Percentiles rank a stretch among this genome's conserved stretches.
Evolutionary conservation across 2,797 vertebrate genomes (phyloP).

Genomic region (Oreochromis mossambicus): DNA sequence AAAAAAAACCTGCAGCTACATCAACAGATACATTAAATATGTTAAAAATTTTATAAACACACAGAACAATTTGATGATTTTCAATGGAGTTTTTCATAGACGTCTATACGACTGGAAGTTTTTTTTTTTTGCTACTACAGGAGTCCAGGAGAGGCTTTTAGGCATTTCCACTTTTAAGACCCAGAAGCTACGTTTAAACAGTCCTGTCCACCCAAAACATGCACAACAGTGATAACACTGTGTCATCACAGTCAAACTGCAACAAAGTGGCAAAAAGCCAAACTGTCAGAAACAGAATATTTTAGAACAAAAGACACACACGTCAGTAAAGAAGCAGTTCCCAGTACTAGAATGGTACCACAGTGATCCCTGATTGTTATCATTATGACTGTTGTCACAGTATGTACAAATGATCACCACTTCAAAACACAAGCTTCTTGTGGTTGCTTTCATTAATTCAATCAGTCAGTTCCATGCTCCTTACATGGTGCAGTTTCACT

Average conservation of each 20-base stretch:
- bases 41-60: not conserved
- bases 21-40: not conserved
- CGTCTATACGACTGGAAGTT: not conserved
- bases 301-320: not conserved
- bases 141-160: not conserved
- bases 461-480: not conserved
- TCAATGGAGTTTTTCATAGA: not conserved
- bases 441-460: not conserved
- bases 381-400: not conserved
- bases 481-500: not conserved
- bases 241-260: not conserved
- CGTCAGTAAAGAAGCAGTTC: not conserved
- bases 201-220: not conserved
- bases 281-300: not conserved
- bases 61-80: not conserved
- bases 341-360: not conserved
- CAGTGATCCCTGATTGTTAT: not conserved
- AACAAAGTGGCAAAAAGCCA: not conserved
- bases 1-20: not conserved
- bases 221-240: not conserved
- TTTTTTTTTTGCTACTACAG: not conserved
- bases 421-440: not conserved
- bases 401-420: not conserved
- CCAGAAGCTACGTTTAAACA: not conserved
- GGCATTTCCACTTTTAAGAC: not conserved